phyloP scores from a whole-genome alignment of 35 echinoderm and acorn worm genomes.

The Ophiothrix spiculata region DNA sequence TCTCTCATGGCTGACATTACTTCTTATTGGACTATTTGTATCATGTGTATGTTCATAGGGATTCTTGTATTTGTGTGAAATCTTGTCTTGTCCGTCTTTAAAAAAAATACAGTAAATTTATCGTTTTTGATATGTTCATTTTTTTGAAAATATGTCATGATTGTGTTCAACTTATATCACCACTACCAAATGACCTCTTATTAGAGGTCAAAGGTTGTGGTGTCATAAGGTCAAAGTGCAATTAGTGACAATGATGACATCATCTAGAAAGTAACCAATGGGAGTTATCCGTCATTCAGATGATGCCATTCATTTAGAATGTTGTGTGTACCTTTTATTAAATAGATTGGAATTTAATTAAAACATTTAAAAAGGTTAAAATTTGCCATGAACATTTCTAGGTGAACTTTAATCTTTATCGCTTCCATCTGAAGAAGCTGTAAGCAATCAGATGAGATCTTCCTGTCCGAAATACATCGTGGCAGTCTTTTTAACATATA shows the following conservation, averaged over 20 bases:
- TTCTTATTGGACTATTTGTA: not conserved
- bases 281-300: not conserved
- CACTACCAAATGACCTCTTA: too few species aligned
- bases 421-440: too few species aligned
- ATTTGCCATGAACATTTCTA: too few species aligned
- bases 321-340: not conserved
- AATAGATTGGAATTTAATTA: too few species aligned
- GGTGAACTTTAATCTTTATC: too few species aligned
- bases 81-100: not conserved
- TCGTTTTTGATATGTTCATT: not conserved
- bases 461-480: too few species aligned
- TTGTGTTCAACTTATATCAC: slow-evolving; percentile 3
- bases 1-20: slow-evolving; percentile 6
- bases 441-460: too few species aligned
- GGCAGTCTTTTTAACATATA: too few species aligned
- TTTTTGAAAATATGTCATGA: not conserved
- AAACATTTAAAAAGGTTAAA: too few species aligned
- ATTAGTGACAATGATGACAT: slow-evolving; percentile 7
- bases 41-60: slow-evolving; percentile 5
- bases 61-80: not conserved
- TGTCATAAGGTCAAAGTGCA: slow-evolving; percentile 10
- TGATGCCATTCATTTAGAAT: not conserved
- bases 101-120: not conserved
- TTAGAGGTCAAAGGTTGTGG: not conserved
- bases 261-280: not conserved